phyloP scores from a whole-genome alignment of 2,888 invertebrate genomes.

The Rhabditophanes sp. region DNA sequence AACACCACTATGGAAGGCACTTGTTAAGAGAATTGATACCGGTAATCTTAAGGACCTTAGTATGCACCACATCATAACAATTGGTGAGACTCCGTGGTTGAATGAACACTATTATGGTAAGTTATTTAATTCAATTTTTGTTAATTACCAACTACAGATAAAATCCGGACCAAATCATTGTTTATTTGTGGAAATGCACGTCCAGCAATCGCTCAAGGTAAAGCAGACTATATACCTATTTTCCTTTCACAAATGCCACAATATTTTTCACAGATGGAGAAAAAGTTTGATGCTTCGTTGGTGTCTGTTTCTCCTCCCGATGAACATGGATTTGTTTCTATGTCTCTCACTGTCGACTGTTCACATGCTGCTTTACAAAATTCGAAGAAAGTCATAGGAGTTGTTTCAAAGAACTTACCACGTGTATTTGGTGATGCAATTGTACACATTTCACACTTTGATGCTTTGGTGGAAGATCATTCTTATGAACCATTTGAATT shows the following conservation, averaged over 20 bases:
- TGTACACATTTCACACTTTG: conserved; percentile 79
- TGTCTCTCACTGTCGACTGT: conserved; percentile 83
- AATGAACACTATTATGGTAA: conserved; percentile 58
- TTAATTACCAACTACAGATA: conserved; percentile 45
- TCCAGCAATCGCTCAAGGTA: conserved; percentile 46
- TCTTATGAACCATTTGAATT: too few relatives aligned
- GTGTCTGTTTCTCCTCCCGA: conserved; percentile 62
- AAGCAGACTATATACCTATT: conserved; percentile 7
- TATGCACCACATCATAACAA: conserved; percentile 82
- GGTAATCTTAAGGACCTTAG: conserved; percentile 59
- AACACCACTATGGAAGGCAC: conserved; percentile 60
- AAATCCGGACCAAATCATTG: conserved; percentile 64
- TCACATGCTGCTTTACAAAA: conserved; percentile 67
- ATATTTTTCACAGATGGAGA: too few relatives aligned
- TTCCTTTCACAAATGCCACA: conserved; percentile 62
- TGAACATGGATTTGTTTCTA: conserved; percentile 71
- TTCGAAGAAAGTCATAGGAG: conserved; percentile 68
- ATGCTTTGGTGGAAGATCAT: too few relatives aligned
- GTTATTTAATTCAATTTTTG: conserved; percentile 9
- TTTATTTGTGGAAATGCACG: conserved; percentile 87
- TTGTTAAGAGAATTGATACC: conserved; percentile 63
- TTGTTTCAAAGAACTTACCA: conserved; percentile 48
- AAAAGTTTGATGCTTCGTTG: conserved; percentile 51
- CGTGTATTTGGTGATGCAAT: conserved; percentile 79
- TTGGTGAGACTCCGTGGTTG: conserved; percentile 61